Evolutionary conservation across 2,888 invertebrate genomes (phyloP).

Genomic region (Lithosia quadra): DNA sequence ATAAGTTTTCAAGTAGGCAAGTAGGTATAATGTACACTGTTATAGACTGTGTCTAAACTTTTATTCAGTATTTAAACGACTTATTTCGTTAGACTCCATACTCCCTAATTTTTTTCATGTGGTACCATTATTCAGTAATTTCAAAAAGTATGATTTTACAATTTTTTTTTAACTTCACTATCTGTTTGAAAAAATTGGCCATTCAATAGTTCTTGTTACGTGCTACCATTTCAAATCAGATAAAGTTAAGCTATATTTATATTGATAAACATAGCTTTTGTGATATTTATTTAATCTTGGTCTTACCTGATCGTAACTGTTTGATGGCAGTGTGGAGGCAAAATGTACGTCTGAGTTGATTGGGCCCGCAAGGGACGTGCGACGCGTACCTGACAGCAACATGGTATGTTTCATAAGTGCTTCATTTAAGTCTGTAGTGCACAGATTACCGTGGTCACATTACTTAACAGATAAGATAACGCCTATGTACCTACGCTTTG

Average conservation of each 20-base stretch:
- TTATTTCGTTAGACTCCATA: neutral
- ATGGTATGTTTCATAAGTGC: slow-evolving; percentile 68
- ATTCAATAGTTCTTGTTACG: neutral
- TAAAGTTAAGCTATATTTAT: neutral
- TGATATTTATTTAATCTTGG: neutral
- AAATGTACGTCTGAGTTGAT: slow-evolving; percentile 52
- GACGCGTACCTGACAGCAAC: slow-evolving; percentile 78
- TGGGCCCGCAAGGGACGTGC: slow-evolving; percentile 67
- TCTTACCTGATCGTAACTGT: slow-evolving; percentile 66
- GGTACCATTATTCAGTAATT: too few species aligned
- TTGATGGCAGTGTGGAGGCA: slow-evolving; percentile 41
- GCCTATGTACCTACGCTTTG: slow-evolving; percentile 57
- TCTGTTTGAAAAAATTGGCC: neutral
- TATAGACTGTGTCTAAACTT: neutral
- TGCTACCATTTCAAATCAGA: neutral
- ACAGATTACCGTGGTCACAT: slow-evolving; percentile 63
- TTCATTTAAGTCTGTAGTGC: slow-evolving; percentile 56
- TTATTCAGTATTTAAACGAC: neutral
- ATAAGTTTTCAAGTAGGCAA: slow-evolving; percentile 6
- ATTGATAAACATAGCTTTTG: neutral
- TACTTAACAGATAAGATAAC: slow-evolving; percentile 80
- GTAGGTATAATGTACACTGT: neutral
- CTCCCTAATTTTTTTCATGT: neutral
- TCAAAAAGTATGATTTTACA: neutral
- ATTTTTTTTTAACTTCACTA: neutral